These are phyloP conservation scores for Asarcornis scutulata DNA, from an alignment of 2,113 vertebrate species.

Conservation along the genomic window DNA sequence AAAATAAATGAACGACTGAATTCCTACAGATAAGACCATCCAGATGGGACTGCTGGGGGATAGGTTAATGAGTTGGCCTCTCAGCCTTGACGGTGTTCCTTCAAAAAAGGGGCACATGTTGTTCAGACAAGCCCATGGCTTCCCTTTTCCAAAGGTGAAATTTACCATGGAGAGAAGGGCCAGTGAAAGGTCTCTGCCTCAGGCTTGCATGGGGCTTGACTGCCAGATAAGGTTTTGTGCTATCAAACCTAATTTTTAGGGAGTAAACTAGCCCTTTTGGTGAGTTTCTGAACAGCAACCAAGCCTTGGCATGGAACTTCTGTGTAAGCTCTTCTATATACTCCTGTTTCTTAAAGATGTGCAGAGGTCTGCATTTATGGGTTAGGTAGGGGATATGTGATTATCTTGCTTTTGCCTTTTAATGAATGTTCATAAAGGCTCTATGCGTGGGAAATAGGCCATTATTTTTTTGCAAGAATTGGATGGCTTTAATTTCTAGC, in stretches of 20 bases:
- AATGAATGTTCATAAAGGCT: not conserved
- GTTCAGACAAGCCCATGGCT: not conserved
- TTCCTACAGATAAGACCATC: conserved; percentile 64
- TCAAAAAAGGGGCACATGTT: not conserved
- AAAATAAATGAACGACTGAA: conserved; percentile 57
- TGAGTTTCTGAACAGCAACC: not conserved
- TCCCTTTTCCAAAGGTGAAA: conserved; percentile 37
- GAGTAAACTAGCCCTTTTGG: not conserved
- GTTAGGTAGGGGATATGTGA: not conserved
- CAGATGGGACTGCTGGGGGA: conserved; percentile 49
- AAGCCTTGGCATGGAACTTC: not conserved
- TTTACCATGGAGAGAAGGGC: conserved; percentile 19
- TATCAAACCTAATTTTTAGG: not conserved
- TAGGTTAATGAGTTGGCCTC: conserved; percentile 54
- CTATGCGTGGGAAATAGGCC: fast-evolving
- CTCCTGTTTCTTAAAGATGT: not conserved
- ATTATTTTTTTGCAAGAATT: not conserved
- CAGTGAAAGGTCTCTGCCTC: conserved; percentile 9
- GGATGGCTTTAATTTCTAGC: not conserved
- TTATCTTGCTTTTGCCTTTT: not conserved
- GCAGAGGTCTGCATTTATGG: not conserved
- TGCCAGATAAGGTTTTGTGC: not conserved
- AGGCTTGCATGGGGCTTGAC: not conserved
- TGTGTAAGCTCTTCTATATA: not conserved
- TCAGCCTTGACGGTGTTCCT: conserved; percentile 11